Conservation (phyloP, 2,113 vertebrate species). For the Bothrops jararaca region DNA sequence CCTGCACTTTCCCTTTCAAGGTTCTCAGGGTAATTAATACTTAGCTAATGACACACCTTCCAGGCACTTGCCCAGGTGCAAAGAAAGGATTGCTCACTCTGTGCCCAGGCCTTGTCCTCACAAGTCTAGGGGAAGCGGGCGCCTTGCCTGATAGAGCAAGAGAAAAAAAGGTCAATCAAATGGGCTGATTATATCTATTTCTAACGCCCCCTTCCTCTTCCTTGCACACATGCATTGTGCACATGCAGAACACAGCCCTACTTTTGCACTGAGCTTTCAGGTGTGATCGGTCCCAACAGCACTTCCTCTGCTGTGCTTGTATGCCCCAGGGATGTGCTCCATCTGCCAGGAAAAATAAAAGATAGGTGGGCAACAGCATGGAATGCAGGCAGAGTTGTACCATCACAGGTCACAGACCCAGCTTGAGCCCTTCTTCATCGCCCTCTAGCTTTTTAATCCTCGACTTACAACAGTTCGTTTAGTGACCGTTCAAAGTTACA, state of each 20-base stretch:
- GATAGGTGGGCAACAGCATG: neutral
- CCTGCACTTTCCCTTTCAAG: constrained; percentile 22
- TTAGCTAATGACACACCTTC: constrained; percentile 24
- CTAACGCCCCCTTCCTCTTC: neutral
- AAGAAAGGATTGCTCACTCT: constrained; percentile 5
- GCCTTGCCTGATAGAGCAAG: neutral
- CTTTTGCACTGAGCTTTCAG: neutral
- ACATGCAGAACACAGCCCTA: neutral
- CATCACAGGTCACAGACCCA: neutral
- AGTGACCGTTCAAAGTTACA: neutral
- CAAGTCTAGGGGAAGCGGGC: neutral
- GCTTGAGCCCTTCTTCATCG: neutral
- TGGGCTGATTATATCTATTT: neutral
- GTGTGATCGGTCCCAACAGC: neutral
- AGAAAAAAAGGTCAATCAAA: neutral
- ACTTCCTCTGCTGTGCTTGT: neutral
- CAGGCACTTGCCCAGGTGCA: constrained; percentile 16
- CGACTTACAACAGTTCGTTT: neutral
- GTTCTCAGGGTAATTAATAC: constrained; percentile 17
- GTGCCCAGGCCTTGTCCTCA: constrained; percentile 2
- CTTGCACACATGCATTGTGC: neutral
- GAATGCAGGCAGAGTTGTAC: neutral
- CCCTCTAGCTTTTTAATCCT: neutral
- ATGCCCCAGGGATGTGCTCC: neutral
- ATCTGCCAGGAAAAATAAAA: neutral